Evolutionary conservation across 2,113 vertebrate genomes (phyloP).

Genomic region (Sebastes schlegelii): DNA sequence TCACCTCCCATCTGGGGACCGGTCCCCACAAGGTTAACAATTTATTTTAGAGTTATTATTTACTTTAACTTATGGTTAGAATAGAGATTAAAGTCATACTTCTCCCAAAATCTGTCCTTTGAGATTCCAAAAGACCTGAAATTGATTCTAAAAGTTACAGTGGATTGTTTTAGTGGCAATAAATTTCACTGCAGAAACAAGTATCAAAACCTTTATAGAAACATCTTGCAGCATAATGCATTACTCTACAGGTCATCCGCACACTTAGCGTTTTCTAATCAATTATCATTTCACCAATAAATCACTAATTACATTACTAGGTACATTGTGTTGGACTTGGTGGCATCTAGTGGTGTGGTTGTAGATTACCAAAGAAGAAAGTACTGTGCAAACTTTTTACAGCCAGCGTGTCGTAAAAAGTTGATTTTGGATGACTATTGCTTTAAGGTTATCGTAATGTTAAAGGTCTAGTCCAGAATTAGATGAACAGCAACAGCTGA

Average conservation of each 20-base stretch:
- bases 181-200: background rate
- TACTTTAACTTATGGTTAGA: background rate
- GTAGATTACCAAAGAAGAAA: background rate
- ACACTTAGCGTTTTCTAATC: background rate
- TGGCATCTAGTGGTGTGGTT: background rate
- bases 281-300: background rate
- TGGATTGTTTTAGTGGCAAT: background rate
- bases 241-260: background rate
- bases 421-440: background rate
- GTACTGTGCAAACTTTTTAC: background rate
- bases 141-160: background rate
- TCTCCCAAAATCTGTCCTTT: background rate
- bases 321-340: too few species aligned
- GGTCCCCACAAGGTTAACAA: background rate
- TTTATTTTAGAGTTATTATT: background rate
- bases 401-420: background rate
- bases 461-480: background rate
- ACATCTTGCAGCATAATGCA: background rate
- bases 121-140: background rate
- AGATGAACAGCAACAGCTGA: slow-evolving; percentile 26
- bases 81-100: background rate
- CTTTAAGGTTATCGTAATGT: background rate
- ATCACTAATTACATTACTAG: background rate
- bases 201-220: background rate
- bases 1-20: too few species aligned